phyloP scores from a whole-genome alignment of 2,797 vertebrate genomes.

The Chaetodon trifasciatus region DNA sequence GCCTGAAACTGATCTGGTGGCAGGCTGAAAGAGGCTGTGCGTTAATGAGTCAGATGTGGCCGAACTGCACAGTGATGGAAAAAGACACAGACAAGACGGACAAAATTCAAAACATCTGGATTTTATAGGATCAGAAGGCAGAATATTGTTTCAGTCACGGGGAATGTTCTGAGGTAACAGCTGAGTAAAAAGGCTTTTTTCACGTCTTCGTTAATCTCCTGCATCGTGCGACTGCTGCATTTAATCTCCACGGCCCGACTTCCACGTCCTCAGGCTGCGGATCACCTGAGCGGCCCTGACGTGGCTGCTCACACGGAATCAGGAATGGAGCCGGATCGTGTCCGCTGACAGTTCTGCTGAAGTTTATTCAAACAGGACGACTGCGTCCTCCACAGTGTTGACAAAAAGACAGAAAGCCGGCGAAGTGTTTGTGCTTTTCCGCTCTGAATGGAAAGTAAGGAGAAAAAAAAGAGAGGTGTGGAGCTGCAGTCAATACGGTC shows the following conservation, averaged over 20 bases:
- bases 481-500: neutral
- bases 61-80: conserved; percentile 48
- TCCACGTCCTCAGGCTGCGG: no score
- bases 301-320: neutral
- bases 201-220: neutral
- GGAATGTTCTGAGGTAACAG: conserved; percentile 24
- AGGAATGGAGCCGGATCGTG: neutral
- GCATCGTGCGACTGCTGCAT: neutral
- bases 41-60: conserved; percentile 52
- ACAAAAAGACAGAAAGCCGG: neutral
- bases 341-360: neutral
- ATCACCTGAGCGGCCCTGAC: neutral
- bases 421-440: neutral
- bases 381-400: neutral
- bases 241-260: neutral
- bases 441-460: neutral
- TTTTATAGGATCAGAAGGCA: conserved; percentile 85
- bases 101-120: conserved; percentile 74
- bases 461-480: neutral
- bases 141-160: conserved; percentile 64
- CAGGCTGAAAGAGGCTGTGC: conserved; percentile 30
- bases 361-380: neutral
- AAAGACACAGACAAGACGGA: neutral
- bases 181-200: conserved; percentile 29
- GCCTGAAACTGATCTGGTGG: conserved; percentile 39